Conservation (phyloP, 2,888 invertebrate species). For the Apamea monoglypha region DNA sequence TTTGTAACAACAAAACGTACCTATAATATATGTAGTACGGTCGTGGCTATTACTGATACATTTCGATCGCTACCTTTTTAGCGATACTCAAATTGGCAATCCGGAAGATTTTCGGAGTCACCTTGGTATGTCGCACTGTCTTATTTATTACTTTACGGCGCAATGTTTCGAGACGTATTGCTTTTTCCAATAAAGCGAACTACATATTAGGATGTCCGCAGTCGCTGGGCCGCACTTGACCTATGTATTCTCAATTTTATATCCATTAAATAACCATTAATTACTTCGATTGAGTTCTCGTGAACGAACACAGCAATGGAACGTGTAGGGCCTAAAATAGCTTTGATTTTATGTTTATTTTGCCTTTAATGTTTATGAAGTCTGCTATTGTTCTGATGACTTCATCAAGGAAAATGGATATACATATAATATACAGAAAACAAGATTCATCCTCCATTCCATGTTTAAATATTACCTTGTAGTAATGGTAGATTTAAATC, state of each 20-base stretch:
- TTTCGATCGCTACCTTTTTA: slow-evolving; percentile 47
- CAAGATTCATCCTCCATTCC: slow-evolving; percentile 15
- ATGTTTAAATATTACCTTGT: slow-evolving; percentile 36
- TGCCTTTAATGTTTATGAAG: slow-evolving; percentile 13
- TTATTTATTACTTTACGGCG: slow-evolving; percentile 54
- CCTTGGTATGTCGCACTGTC: slow-evolving; percentile 48
- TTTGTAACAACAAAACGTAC: slow-evolving; percentile 18
- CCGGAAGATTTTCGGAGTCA: slow-evolving; percentile 58
- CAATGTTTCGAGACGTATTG: slow-evolving; percentile 50
- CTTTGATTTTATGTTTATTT: slow-evolving; percentile 3
- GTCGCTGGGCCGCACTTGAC: slow-evolving; percentile 1
- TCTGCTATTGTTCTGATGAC: slow-evolving; percentile 43
- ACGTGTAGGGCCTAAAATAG: slow-evolving; percentile 8
- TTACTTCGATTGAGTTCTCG: slow-evolving; percentile 10
- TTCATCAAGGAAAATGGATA: slow-evolving; percentile 50
- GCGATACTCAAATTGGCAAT: slow-evolving; percentile 54
- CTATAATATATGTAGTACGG: background rate
- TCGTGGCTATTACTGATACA: slow-evolving; percentile 33
- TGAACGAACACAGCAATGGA: background rate
- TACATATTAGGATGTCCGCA: slow-evolving; percentile 36
- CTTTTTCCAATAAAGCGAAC: slow-evolving; percentile 40
- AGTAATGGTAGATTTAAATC: slow-evolving; percentile 45
- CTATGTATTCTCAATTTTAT: background rate
- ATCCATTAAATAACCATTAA: slow-evolving; percentile 6
- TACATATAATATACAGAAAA: slow-evolving; percentile 18